A percentile compares a stretch with the other conserved stretches of the same genome.
Conservation (phyloP, 1,140 invertebrate genomes). For the Drosophila miranda region DNA sequence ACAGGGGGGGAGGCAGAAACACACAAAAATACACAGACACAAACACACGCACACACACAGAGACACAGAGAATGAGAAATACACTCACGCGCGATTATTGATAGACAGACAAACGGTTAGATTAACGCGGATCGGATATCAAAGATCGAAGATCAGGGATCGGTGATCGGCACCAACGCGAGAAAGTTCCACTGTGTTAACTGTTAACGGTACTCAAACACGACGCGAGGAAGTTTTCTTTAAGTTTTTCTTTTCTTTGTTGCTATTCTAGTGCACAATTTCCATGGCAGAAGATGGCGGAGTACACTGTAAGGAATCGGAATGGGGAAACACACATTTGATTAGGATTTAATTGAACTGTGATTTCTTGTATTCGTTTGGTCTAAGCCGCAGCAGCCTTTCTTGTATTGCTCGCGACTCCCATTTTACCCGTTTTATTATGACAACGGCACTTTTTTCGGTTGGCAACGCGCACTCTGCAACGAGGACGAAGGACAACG, state of each 20-base stretch:
- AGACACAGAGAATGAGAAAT: slow-evolving; percentile 1
- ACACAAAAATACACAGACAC: slow-evolving; percentile 18
- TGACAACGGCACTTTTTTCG: slow-evolving; percentile 50
- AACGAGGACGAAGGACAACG: slow-evolving; percentile 68
- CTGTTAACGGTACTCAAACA: too few relatives aligned
- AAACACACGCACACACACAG: not conserved
- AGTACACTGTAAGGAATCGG: too few relatives aligned
- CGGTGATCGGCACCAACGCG: too few relatives aligned
- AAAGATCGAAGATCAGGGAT: slow-evolving; percentile 4
- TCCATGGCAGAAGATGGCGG: too few relatives aligned
- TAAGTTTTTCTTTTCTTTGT: too few relatives aligned
- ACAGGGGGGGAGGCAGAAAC: slow-evolving; percentile 54
- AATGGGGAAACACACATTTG: too few relatives aligned
- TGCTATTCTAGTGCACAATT: too few relatives aligned
- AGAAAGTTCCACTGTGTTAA: too few relatives aligned
- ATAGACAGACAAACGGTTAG: slow-evolving; percentile 23
- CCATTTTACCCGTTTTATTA: slow-evolving; percentile 40
- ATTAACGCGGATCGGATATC: slow-evolving; percentile 8
- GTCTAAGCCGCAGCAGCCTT: slow-evolving; percentile 3
- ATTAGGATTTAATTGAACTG: too few relatives aligned
- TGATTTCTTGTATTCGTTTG: too few relatives aligned
- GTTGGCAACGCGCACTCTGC: slow-evolving; percentile 66
- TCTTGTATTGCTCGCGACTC: not conserved
- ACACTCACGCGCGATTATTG: slow-evolving; percentile 16
- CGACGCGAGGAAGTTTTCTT: too few relatives aligned